Base-by-base conservation (phyloP, 1,140 invertebrate genomes). In the Melitaea cinxia region DNA sequence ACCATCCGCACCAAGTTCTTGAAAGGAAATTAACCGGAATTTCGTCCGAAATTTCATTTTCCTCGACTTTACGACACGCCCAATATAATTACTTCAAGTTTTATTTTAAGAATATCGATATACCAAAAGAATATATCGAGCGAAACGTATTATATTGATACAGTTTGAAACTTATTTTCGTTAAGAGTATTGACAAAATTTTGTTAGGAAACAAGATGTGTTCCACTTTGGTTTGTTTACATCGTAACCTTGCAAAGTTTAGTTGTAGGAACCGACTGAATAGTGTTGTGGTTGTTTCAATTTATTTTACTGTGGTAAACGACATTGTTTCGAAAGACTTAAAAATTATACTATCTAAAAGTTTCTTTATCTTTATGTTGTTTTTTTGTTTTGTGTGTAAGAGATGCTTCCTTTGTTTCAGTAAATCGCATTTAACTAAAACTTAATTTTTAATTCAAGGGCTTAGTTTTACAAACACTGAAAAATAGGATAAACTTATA, bases 41-140 rank as follows among this genome's bases (percentile, higher is more conserved):
- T 26, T 33, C 17, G 47, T 50, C 30, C n/a, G 30, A 52, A 39
- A 60, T 60, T 60, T 60, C 21, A 52, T 60, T 60, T 60, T 24
- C 30, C 47, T 7, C 45, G 28, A 39, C 23, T 39, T 52, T 52
- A 35, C 19, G 47, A 60, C 6, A 52, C 47, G 47, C 58, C 37
- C 42, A 58, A 58, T 33, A 33, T 52, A 52, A 49, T 17, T 56
- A 15, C 42, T 14, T 19, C 17, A 14, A 39, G 39, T 42, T 45
- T 5, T 39, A 58, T 15, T 9, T 56, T 58, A 33, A 6, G 24
- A 26, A 33, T 24, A 28, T 42, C 10, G 24, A 56, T 42, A 28
- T 42, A 12, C 26, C 0, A 35, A 35, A 37, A 52, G 37, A 14
- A 39, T n/a, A 39, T 39, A 15, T 39, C n/a, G 33, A 37, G 35